A percentile compares a stretch with the other conserved stretches of the same genome.
Conservation (phyloP, 2,888 invertebrate species). For the Scrobipalpa atriplicella region DNA sequence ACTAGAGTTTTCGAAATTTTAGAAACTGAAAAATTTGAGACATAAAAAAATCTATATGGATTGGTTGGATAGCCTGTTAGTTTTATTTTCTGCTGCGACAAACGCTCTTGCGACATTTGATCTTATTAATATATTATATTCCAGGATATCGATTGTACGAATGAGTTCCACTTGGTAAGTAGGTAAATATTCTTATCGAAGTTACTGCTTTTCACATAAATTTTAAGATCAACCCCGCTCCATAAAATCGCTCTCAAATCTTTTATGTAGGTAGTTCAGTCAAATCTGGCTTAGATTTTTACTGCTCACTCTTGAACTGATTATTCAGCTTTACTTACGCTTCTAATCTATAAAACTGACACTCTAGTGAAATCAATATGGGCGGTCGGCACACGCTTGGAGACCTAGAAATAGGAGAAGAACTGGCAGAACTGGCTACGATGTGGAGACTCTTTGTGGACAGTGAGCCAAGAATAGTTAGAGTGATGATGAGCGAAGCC, state of each 20-base stretch:
- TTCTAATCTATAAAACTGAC: conserved; percentile 1
- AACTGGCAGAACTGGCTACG: too few relatives aligned
- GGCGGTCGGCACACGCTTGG: background rate
- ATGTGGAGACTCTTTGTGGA: too few relatives aligned
- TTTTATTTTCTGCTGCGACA: too few relatives aligned
- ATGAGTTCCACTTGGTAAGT: background rate
- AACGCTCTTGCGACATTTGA: too few relatives aligned
- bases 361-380: background rate
- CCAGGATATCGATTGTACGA: background rate
- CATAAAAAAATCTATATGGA: too few relatives aligned
- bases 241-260: conserved; percentile 3
- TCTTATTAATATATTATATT: too few relatives aligned
- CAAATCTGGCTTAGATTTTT: conserved; percentile 6
- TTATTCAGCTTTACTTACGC: background rate
- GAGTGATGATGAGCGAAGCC: too few relatives aligned
- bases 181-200: background rate
- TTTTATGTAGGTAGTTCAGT: background rate
- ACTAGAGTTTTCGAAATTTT: too few relatives aligned
- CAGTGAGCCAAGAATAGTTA: too few relatives aligned
- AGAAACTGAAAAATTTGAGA: too few relatives aligned
- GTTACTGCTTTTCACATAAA: background rate
- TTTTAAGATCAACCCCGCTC: background rate
- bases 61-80: too few relatives aligned
- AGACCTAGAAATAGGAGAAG: too few relatives aligned
- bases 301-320: background rate